Evolutionary conservation across 2,888 invertebrate genomes (phyloP).

Genomic region (Caenorhabditis zanzibari): DNA sequence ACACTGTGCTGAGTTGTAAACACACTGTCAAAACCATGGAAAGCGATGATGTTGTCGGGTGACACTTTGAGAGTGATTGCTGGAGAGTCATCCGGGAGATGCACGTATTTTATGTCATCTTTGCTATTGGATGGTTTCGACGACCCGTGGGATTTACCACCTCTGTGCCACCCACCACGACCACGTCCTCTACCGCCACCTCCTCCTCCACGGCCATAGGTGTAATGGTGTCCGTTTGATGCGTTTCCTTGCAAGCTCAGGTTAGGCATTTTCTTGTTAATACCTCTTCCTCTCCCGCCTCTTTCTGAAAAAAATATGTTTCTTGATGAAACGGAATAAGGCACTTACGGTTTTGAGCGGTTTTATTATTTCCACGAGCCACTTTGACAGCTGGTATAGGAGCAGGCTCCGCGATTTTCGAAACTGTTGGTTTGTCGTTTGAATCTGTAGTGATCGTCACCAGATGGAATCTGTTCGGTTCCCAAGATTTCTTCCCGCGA

Average conservation of each 20-base stretch:
- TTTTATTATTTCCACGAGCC: constrained; percentile 47
- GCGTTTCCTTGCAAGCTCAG: constrained; percentile 18
- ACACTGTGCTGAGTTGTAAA: constrained; percentile 74
- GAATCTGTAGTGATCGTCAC: constrained; percentile 8
- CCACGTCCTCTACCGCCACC: constrained; percentile 23
- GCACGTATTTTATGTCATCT: constrained; percentile 48
- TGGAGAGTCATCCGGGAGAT: constrained; percentile 36
- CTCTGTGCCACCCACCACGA: constrained; percentile 27
- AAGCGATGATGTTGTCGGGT: constrained; percentile 68
- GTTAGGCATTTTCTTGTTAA: constrained; percentile 48
- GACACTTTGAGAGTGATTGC: constrained; percentile 55
- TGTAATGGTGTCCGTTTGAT: neutral
- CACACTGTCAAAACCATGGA: constrained; percentile 71
- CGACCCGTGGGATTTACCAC: constrained; percentile 22
- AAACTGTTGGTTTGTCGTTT: neutral
- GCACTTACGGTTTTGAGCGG: constrained; percentile 24
- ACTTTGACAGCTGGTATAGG: constrained; percentile 41
- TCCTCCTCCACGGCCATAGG: neutral
- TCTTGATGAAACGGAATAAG: neutral
- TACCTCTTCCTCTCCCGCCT: constrained; percentile 31
- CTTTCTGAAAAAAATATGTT: neutral
- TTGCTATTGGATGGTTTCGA: constrained; percentile 53
- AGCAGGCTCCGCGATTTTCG: constrained; percentile 44
- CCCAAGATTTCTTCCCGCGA: neutral
- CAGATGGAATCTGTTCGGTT: constrained; percentile 30